Base-by-base conservation (phyloP, 2,888 invertebrate species). In the Drosophila demipolita region DNA sequence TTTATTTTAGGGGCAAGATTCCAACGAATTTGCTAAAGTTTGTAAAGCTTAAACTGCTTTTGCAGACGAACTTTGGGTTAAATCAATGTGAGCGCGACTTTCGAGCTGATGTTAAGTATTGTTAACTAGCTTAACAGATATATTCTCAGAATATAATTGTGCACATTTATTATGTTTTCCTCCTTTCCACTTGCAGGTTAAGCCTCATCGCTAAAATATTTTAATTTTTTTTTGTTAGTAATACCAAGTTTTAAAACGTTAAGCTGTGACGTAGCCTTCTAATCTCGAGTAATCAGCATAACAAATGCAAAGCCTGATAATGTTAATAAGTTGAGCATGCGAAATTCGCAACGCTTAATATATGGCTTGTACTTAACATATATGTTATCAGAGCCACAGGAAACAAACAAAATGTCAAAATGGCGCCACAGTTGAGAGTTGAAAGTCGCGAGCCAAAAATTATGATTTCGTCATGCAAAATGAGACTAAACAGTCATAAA, bases 401-500 rank as follows among this genome's bases (percentile, higher is more conserved):
- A 82, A 82, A 83, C 67, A 81, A 83, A 83, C 81, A 70, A 84
- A 84, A 82, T 85, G 74, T 81, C 85, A 87, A 85, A 84, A 75
- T 62, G 73, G 66, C 63, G 55, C 64, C 75, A 50, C 66, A 66
- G 66, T 11, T 49, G 59, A 42, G 36, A 36, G 60, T 50, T 61
- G 53, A 50, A 67, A 53, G 60, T 63, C 49, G 63, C 62, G 61
- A 49, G 52, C 62, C 60, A 61, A 63, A 85, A 88, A 88, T 85
- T 88, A 87, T 89, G 79, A 89, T 89, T 87, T 87, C 87, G 87
- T 87, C 89, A 87, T 82, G 83, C 77, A 89, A 83, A 85, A 87
- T 78, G 78, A 58, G 67, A 75, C 87, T 87, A 87, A 89, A 81
- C 81, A 82, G 71, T 80, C 80, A 87, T 89, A 87, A 87, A 87